These are phyloP conservation scores for Perccottus glenii DNA, from an alignment of 2,113 vertebrate genomes.

Conservation along the genomic window DNA sequence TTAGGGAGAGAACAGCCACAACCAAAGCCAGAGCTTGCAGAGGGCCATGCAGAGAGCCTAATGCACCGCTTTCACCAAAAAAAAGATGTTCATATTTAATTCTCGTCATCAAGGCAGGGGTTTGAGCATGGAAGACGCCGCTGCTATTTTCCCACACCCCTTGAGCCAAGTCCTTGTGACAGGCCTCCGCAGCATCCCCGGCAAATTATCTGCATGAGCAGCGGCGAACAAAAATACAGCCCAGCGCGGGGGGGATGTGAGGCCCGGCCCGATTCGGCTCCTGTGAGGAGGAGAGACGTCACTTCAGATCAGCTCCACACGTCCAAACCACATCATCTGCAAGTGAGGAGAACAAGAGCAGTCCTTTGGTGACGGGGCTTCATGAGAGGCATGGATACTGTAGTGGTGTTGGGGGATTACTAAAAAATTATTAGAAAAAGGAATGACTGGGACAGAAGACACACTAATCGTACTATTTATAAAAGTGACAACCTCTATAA, in stretches of 20 bases:
- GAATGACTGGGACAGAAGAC: background rate
- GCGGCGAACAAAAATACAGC: constrained; percentile 80
- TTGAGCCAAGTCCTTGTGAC: constrained; percentile 84
- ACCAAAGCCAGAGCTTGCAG: constrained; percentile 41
- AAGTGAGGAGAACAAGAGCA: constrained; percentile 70
- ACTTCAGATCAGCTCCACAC: constrained; percentile 78
- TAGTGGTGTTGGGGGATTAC: background rate
- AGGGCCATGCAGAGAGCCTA: constrained; percentile 53
- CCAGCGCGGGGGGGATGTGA: constrained; percentile 74
- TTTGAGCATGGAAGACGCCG: constrained; percentile 76
- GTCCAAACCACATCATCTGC: constrained; percentile 73
- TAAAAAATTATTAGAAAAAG: constrained; percentile 5
- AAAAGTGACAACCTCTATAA: background rate
- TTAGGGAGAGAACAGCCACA: constrained; percentile 33
- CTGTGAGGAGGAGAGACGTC: constrained; percentile 75
- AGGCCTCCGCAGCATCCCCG: constrained; percentile 80
- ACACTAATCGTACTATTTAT: background rate
- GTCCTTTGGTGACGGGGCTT: constrained; percentile 49
- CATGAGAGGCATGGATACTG: constrained; percentile 29
- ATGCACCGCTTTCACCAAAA: constrained; percentile 74
- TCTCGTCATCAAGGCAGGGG: constrained; percentile 75
- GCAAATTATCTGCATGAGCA: constrained; percentile 83
- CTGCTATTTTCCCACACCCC: constrained; percentile 83
- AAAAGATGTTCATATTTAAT: constrained; percentile 81
- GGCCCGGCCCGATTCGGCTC: constrained; percentile 70